phyloP scores from a whole-genome alignment of 2,113 vertebrate species.

The Meriones unguiculatus region DNA sequence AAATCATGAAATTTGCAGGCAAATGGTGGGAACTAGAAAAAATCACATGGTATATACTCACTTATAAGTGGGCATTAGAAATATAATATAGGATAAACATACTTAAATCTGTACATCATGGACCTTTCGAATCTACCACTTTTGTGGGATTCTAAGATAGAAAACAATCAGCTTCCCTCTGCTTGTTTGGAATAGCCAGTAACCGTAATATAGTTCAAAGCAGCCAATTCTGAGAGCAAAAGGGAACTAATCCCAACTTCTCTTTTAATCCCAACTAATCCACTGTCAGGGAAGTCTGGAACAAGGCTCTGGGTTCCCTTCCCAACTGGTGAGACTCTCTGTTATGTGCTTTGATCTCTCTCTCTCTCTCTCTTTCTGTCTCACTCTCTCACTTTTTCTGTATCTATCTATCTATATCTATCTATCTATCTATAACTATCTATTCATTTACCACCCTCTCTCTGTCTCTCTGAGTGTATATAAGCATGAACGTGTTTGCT shows the following conservation, averaged over 20 bases:
- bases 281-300: neutral
- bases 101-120: neutral
- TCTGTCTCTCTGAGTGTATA: neutral
- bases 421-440: too few relatives aligned
- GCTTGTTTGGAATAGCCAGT: neutral
- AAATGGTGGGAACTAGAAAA: too few relatives aligned
- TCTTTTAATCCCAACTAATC: too few relatives aligned
- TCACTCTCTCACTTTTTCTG: too few relatives aligned
- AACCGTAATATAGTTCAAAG: neutral
- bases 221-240: neutral
- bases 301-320: neutral
- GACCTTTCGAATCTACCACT: neutral
- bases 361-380: too few relatives aligned
- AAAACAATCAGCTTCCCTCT: neutral
- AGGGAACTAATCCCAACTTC: neutral
- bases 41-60: too few relatives aligned
- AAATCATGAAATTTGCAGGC: too few relatives aligned
- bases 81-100: too few relatives aligned
- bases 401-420: too few relatives aligned
- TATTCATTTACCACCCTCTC: too few relatives aligned
- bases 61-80: too few relatives aligned
- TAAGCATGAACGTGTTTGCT: neutral
- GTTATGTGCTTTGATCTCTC: neutral
- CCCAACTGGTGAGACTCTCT: neutral
- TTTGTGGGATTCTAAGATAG: neutral